Percentiles rank a stretch among this genome's conserved stretches.
phyloP scores from a whole-genome alignment of 2,888 invertebrate species.

The Coelinius sp. region DNA sequence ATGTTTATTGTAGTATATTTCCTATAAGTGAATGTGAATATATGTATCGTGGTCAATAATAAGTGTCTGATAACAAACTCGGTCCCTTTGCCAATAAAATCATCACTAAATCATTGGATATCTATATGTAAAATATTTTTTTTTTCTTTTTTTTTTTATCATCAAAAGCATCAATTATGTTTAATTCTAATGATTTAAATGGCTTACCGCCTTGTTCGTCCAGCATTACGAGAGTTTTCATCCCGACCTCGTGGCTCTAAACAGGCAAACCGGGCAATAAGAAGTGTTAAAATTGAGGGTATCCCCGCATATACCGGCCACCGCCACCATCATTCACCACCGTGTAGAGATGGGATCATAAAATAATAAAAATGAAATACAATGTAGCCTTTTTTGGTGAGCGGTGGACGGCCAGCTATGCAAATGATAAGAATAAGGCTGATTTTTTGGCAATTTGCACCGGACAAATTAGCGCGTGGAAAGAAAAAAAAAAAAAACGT shows the following conservation, averaged over 20 bases:
- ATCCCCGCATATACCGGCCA: conserved; percentile 50
- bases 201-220: conserved; percentile 99
- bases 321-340: conserved; percentile 23
- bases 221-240: conserved; percentile 99
- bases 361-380: not conserved
- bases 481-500: not conserved
- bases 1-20: not conserved
- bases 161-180: conserved; percentile 47
- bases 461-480: not conserved
- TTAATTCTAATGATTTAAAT: conserved; percentile 66
- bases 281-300: conserved; percentile 63
- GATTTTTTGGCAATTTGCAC: not conserved
- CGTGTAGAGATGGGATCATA: no score
- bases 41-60: conserved; percentile 4
- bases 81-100: not conserved
- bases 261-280: conserved; percentile 75
- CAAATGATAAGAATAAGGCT: not conserved
- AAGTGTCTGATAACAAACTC: conserved; percentile 8
- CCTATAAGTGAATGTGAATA: conserved; percentile 3
- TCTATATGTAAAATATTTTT: conserved; percentile 13
- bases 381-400: not conserved
- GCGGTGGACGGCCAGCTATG: not conserved
- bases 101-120: not conserved
- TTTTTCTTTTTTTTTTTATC: conserved; percentile 23
- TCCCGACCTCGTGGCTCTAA: conserved; percentile 99